Percentiles rank a stretch among this genome's conserved stretches.
phyloP scores from a whole-genome alignment of 2,797 vertebrate genomes.

The Tenualosa thibaudeaui region DNA sequence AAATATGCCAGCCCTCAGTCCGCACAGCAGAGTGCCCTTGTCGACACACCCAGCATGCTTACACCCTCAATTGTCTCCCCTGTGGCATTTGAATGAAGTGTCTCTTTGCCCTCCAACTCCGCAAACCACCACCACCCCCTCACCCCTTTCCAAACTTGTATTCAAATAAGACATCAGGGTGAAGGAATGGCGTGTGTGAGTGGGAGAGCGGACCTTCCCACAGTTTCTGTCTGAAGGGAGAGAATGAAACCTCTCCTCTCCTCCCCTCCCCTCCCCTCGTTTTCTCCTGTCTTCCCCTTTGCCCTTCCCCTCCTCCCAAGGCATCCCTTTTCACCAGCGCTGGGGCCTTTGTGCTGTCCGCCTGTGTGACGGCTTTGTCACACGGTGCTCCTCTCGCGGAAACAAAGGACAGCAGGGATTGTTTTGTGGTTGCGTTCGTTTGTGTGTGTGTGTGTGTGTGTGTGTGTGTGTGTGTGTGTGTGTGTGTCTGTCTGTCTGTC shows the following conservation, averaged over 20 bases:
- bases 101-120: constrained; percentile 48
- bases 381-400: constrained; percentile 3
- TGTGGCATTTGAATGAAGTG: constrained; percentile 41
- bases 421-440: constrained; percentile 11
- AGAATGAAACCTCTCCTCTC: constrained; percentile 38
- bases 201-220: constrained; percentile 66
- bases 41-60: not conserved
- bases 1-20: not conserved
- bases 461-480: constrained; percentile 29
- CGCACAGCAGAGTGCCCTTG: not conserved
- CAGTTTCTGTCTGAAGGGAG: constrained; percentile 56
- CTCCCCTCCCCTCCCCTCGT: constrained; percentile 44
- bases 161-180: constrained; percentile 58
- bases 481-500: not conserved
- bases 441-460: constrained; percentile 26
- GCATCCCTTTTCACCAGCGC: constrained; percentile 59
- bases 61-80: constrained; percentile 50
- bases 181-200: constrained; percentile 65
- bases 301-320: constrained; percentile 42
- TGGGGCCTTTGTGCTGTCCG: constrained; percentile 48
- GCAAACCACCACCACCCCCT: not conserved
- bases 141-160: constrained; percentile 34
- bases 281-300: constrained; percentile 57
- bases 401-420: constrained; percentile 36
- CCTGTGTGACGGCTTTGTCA: constrained; percentile 64